Percentiles rank a stretch among this genome's conserved stretches.
Conservation (phyloP, 1,140 invertebrate species). For the Diachasma alloeum region DNA sequence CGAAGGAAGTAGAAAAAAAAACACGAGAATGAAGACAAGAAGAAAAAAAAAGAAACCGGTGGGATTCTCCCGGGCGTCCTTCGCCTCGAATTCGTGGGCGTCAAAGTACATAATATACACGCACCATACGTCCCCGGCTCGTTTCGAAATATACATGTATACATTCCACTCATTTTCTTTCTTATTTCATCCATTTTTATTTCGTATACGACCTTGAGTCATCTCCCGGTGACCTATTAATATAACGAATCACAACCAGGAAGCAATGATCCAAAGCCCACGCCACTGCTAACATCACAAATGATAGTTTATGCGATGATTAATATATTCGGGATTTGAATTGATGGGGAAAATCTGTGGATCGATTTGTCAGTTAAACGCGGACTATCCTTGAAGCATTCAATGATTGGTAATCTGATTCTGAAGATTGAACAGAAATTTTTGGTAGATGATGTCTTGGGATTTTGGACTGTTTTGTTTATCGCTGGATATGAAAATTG, state of each 20-base stretch:
- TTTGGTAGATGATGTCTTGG: too few species aligned
- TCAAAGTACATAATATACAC: neutral
- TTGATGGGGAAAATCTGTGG: neutral
- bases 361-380: too few species aligned
- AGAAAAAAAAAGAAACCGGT: constrained; percentile 3
- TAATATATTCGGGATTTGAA: neutral
- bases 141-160: constrained; percentile 12
- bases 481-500: too few species aligned
- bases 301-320: neutral
- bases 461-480: too few species aligned
- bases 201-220: constrained; percentile 21
- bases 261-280: constrained; percentile 4
- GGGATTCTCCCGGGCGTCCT: constrained; percentile 5
- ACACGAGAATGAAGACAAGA: neutral
- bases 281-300: constrained; percentile 13
- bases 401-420: too few species aligned
- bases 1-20: neutral
- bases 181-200: constrained; percentile 6
- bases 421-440: too few species aligned
- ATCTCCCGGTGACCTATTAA: constrained; percentile 24
- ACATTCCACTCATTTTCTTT: neutral
- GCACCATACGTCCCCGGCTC: neutral
- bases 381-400: too few species aligned
- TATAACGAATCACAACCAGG: constrained; percentile 21
- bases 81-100: constrained; percentile 12